These are phyloP conservation scores for Channa striata DNA, from an alignment of 2,797 vertebrate species.

Conservation along the genomic window DNA sequence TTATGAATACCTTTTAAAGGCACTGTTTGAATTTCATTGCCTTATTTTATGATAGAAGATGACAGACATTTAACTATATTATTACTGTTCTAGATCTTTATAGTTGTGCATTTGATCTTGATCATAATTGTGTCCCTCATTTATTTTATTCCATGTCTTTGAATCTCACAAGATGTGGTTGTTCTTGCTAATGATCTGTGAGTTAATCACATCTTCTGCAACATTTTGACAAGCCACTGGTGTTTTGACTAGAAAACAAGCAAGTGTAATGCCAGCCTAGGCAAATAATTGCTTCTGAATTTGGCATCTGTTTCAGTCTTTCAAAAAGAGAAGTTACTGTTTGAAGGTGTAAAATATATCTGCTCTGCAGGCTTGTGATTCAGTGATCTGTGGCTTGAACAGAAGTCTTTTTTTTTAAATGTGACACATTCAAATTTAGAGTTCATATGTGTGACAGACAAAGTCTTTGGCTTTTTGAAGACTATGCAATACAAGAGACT, in stretches of 20 bases:
- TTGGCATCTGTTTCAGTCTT: background rate
- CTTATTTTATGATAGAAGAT: background rate
- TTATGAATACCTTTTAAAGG: too few relatives aligned
- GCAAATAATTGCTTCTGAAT: background rate
- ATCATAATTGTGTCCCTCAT: too few relatives aligned
- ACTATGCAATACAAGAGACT: background rate
- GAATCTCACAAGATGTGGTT: background rate
- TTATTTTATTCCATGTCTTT: too few relatives aligned
- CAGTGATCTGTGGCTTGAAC: constrained; percentile 4
- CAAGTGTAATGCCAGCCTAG: constrained; percentile 17
- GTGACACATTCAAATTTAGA: background rate
- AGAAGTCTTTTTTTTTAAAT: background rate
- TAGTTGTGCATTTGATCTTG: background rate
- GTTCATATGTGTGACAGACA: background rate
- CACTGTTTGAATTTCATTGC: background rate
- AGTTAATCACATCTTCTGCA: constrained; percentile 28
- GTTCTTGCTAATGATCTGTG: constrained; percentile 24
- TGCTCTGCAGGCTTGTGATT: constrained; percentile 6
- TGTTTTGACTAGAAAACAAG: constrained; percentile 32
- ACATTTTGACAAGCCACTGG: constrained; percentile 20
- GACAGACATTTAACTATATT: background rate
- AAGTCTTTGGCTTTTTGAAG: background rate
- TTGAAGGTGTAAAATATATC: constrained; percentile 13
- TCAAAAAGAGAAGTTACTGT: constrained; percentile 1
- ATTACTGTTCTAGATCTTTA: background rate